A percentile compares a stretch with the other conserved stretches of the same genome.
Evolutionary conservation across 2,797 vertebrate species (phyloP).

Genomic region (Clamator glandarius): DNA sequence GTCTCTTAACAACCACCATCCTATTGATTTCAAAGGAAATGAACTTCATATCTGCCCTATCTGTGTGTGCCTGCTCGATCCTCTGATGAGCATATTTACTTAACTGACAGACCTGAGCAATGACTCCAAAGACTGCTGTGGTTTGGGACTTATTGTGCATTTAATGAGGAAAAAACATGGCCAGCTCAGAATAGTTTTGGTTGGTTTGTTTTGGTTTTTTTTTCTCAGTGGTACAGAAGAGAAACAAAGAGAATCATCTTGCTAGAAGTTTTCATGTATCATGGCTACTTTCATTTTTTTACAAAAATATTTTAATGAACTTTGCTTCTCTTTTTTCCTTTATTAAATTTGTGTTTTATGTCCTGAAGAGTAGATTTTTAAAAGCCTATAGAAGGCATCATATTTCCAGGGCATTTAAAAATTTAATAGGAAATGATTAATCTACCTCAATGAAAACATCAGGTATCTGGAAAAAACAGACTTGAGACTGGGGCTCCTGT

Average conservation of each 20-base stretch:
- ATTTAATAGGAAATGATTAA: background rate
- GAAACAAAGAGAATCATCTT: background rate
- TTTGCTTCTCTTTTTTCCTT: background rate
- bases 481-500: background rate
- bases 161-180: background rate
- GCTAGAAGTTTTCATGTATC: background rate
- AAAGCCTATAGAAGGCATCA: background rate
- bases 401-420: background rate
- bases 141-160: background rate
- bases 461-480: background rate
- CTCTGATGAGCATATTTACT: conserved; percentile 22
- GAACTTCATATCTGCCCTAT: background rate
- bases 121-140: background rate
- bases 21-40: background rate
- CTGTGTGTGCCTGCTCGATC: background rate
- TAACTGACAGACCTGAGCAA: conserved; percentile 5
- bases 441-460: background rate
- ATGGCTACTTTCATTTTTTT: background rate
- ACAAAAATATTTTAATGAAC: background rate
- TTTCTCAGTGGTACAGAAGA: background rate
- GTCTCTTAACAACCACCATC: background rate
- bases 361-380: background rate
- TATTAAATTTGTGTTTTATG: background rate
- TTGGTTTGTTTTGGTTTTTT: too few species aligned
- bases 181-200: background rate